Evolutionary conservation across 2,888 invertebrate species (phyloP), one percentile per base, ranked within the genome.

Genomic region (Drosophila barbarae): DNA sequence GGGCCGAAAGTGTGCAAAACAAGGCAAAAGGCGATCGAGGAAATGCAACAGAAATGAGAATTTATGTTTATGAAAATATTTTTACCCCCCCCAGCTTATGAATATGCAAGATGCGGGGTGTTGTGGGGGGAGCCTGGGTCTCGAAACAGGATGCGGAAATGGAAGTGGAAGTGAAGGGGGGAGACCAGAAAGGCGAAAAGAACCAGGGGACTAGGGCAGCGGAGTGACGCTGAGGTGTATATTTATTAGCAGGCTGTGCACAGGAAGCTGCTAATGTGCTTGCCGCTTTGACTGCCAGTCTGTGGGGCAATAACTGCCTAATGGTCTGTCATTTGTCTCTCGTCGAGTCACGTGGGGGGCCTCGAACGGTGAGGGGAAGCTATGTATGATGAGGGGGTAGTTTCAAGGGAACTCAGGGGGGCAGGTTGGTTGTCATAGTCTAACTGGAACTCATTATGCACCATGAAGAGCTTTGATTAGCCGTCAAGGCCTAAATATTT

Each of bases 41-140:
- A 82, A 83, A 75, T 78, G 81, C 78, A 82, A 74, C 78, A 81
- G 67, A 81, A 78, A 85, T 82, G 85, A 81, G 63, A 82, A 85
- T 83, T 78, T 85, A 85, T 85, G 74, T 66, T 66, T 74, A 76
- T 78, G 69, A 72, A 71, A 81, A 75, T 77, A 77, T 72, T 78
- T 70, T 73, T 59, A 69, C 64, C 69, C 58, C 49, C 49, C 68
- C 9, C 67, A 49, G 53, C 66, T 69, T 74, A 73, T 74, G 66
- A 66, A 69, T 65, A 64, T 66, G 57, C 66, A 47, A 47, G 46
- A 66, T 52, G 53, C 30, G 39, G 42, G 23, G 9, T 12, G 39
- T 39, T 12, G 21, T 12, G 18, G 15, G 50, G 28, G 18, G n/a
- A n/a, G 38, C 2, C n/a, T 21, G 32, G 13, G n/a, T 8, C 41